Evolutionary conservation across 2,888 invertebrate genomes (phyloP).

Genomic region (Ochropleura plecta): DNA sequence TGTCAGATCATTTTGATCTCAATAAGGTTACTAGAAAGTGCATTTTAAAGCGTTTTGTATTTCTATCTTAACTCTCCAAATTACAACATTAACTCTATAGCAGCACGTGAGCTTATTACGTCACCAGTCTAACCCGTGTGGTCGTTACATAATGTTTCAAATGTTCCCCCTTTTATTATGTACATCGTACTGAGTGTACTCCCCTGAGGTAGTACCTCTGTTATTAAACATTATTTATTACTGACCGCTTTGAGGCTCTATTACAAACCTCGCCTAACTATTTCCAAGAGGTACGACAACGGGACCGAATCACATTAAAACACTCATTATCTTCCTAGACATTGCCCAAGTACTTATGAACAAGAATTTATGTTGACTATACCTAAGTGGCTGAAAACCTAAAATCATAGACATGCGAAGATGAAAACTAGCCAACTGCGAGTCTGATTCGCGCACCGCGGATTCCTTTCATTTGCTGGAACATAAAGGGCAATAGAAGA

Average conservation of each 20-base stretch:
- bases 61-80: too few species aligned
- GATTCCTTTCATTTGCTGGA: too few species aligned
- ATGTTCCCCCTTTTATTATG: conserved; percentile 31
- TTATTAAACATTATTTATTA: not conserved
- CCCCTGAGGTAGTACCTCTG: conserved; percentile 2
- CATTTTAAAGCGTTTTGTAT: too few species aligned
- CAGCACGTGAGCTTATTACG: conserved; percentile 5
- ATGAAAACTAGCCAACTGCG: too few species aligned
- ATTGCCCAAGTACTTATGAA: not conserved
- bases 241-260: not conserved
- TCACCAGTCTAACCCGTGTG: not conserved
- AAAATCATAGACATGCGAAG: too few species aligned
- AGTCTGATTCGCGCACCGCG: too few species aligned
- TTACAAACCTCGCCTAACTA: not conserved
- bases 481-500: too few species aligned
- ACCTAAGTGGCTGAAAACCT: not conserved
- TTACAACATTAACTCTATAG: not conserved
- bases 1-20: too few species aligned
- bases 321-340: too few species aligned
- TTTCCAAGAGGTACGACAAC: not conserved
- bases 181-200: conserved; percentile 12
- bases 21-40: too few species aligned
- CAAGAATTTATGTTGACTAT: not conserved
- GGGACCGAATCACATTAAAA: too few species aligned
- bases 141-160: conserved; percentile 6